These are phyloP conservation scores for Cynoglossus semilaevis DNA, from an alignment of 2,113 vertebrate species.

Conservation along the genomic window DNA sequence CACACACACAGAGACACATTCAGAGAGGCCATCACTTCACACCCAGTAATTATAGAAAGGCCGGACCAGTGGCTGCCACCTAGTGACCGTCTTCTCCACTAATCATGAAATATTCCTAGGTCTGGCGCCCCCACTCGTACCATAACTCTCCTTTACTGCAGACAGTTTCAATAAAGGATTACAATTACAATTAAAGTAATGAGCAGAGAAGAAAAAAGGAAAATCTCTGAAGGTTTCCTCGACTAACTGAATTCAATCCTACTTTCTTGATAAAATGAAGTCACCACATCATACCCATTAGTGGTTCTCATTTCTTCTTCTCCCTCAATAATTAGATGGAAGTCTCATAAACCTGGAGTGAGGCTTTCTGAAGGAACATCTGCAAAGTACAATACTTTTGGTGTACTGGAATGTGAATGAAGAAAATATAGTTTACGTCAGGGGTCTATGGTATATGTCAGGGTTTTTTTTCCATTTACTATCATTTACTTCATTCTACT, in stretches of 20 bases:
- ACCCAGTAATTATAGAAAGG: slow-evolving; percentile 68
- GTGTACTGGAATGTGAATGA: no score
- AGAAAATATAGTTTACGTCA: no score
- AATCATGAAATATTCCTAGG: slow-evolving; percentile 79
- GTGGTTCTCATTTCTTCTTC: slow-evolving; percentile 60
- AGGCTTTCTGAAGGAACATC: slow-evolving; percentile 58
- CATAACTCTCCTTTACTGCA: slow-evolving; percentile 81
- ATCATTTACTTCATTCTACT: no score
- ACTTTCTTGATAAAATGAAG: slow-evolving; percentile 72
- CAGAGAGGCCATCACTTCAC: slow-evolving; percentile 56
- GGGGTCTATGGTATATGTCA: no score
- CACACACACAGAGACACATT: slow-evolving; percentile 27
- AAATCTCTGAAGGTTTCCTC: slow-evolving; percentile 73
- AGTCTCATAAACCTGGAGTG: slow-evolving; percentile 62
- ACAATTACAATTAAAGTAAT: slow-evolving; percentile 84
- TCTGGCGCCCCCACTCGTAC: slow-evolving; percentile 70
- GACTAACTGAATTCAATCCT: slow-evolving; percentile 76
- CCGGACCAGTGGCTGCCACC: slow-evolving; percentile 76
- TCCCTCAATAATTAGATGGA: slow-evolving; percentile 70
- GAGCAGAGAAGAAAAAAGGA: slow-evolving; percentile 77
- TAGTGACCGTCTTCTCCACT: slow-evolving; percentile 80
- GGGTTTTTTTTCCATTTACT: no score
- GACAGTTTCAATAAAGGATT: slow-evolving; percentile 80
- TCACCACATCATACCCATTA: slow-evolving; percentile 70
- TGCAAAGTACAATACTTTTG: no score